These are phyloP conservation scores for Lathamus discolor DNA, from an alignment of 2,113 vertebrate genomes.

Conservation along the genomic window DNA sequence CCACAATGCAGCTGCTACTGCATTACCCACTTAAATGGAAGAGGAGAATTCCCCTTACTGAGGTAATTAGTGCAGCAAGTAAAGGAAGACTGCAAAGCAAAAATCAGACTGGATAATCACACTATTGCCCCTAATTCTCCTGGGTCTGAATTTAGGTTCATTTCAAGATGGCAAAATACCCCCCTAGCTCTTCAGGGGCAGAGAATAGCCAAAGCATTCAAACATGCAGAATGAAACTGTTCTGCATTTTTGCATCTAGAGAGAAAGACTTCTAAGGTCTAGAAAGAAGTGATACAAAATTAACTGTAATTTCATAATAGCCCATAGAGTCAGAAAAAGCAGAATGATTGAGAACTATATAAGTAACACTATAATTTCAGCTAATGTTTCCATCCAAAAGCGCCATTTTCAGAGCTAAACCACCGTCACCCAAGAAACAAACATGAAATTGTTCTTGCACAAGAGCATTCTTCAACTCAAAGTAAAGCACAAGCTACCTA, in stretches of 20 bases:
- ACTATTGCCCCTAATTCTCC: not conserved
- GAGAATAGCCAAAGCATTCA: not conserved
- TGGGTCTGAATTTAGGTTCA: not conserved
- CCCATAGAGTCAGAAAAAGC: not conserved
- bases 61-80: not conserved
- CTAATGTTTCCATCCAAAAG: not conserved
- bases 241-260: not conserved
- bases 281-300: not conserved
- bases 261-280: not conserved
- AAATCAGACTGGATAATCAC: not conserved
- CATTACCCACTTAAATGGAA: not conserved
- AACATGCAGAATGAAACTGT: not conserved
- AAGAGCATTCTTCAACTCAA: not conserved
- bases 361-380: not conserved
- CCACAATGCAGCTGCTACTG: not conserved
- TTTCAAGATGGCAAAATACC: not conserved
- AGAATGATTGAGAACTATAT: not conserved
- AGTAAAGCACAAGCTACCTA: not conserved
- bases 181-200: not conserved
- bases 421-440: not conserved
- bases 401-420: constrained; percentile 3
- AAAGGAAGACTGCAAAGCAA: not conserved
- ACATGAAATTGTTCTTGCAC: not conserved
- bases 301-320: not conserved
- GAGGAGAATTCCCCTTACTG: not conserved